These are phyloP conservation scores for Drosophila bocqueti DNA, from an alignment of 1,140 invertebrate genomes.

Conservation along the genomic window DNA sequence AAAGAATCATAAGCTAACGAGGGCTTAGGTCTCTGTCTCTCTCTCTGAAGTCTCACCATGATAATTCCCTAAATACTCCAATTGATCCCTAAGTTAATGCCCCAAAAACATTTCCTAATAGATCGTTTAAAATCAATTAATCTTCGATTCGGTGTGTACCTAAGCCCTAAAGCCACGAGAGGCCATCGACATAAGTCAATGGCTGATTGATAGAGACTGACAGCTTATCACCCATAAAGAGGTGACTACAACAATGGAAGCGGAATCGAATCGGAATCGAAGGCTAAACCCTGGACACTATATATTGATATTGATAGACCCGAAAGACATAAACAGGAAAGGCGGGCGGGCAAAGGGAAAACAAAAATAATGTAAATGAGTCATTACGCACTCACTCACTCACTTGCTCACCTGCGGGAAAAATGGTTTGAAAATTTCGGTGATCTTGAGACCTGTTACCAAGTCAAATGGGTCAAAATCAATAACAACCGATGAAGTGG, in stretches of 20 bases:
- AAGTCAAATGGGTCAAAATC: conserved; percentile 35
- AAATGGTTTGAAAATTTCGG: background rate
- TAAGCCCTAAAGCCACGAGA: conserved; percentile 39
- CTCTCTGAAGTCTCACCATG: background rate
- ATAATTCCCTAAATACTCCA: background rate
- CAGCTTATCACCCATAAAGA: conserved; percentile 31
- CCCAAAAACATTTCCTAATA: conserved; percentile 9
- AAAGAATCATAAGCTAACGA: conserved; percentile 8
- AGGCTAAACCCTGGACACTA: conserved; percentile 31
- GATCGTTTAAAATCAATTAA: conserved; percentile 53
- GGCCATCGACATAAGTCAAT: conserved; percentile 53
- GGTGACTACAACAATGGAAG: conserved; percentile 15
- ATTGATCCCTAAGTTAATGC: background rate
- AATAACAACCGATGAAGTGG: conserved; percentile 8
- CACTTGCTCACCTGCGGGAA: background rate
- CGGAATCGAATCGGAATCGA: conserved; percentile 11
- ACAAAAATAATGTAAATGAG: conserved; percentile 1
- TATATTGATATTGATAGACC: conserved; percentile 15
- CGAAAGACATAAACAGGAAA: conserved; percentile 30
- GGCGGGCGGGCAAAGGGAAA: background rate
- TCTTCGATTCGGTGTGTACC: conserved; percentile 26
- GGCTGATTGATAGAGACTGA: conserved; percentile 50
- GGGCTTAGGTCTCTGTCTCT: background rate
- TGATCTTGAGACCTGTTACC: conserved; percentile 29
- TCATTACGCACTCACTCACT: conserved; percentile 3